Base-by-base conservation (phyloP, 2,113 vertebrate genomes). In the Dicentrarchus labrax region DNA sequence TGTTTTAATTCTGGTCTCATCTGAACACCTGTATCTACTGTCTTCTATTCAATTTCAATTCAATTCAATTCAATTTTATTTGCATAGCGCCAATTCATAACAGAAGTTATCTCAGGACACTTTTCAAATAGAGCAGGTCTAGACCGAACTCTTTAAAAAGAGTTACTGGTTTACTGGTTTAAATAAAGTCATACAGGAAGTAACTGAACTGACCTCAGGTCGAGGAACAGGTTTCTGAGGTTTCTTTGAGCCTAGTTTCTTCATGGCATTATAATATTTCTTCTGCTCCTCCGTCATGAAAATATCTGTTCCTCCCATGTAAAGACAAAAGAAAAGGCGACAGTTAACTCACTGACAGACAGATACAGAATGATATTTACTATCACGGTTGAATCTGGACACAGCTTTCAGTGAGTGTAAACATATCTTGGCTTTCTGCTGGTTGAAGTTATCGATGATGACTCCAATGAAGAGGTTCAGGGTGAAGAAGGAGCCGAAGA, bases 261-360 rank as follows among this genome's bases (percentile, higher is more conserved):
- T 99, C 98, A 99, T 99, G 74, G 98, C 98, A 0, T 99, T 98
- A 60, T 99, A 99, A 88, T 99, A 98, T 92, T 99, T 99, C 92
- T 99, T 99, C 95, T 99, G 98, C 54, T 99, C 97, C 73, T 98
- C 97, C 0, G 98, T 99, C 98, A 99, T 99, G 87, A 99, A 99
- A 86, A 99, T 95, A 76, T 99, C 98, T 85, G 96, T 96, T 22
- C 97, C 98, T 96, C 98, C 98, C 91, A 98, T 94, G 97, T 99
- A 96, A 82, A 81, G 43, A 78, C 9, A 51, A 19, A 47, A 72
- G 4, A 57, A 2, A 39, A 68, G 30, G 30, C 30, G 2, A 30
- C 30, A 30, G 30, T 87, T 54, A 79, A 72, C 39, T 82, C 24
- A 61, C n/a, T 38, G 30, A 41, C 5, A 50, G 8, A 21, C 4